Evolutionary conservation across 2,113 vertebrate species (phyloP).

Genomic region (Arothron firmamentum): DNA sequence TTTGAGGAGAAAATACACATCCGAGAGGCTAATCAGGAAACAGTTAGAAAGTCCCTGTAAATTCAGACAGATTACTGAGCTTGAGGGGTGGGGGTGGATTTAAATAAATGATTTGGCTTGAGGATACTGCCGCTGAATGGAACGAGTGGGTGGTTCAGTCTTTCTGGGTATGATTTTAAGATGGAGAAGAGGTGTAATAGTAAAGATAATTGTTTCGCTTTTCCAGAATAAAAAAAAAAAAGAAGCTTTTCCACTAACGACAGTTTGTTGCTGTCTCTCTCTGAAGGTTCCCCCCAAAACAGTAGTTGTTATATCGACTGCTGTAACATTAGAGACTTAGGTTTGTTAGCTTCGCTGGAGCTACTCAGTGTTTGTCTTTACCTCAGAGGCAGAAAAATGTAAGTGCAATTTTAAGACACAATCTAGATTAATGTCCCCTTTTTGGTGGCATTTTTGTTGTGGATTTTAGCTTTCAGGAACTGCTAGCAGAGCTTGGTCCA

Average conservation of each 20-base stretch:
- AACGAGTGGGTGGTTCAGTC: slow-evolving; percentile 51
- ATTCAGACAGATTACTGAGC: slow-evolving; percentile 64
- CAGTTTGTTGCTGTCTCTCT: no score
- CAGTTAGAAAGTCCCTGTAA: slow-evolving; percentile 45
- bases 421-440: not conserved
- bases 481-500: slow-evolving; percentile 6
- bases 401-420: no score
- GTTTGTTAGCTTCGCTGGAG: no score
- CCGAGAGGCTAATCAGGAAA: slow-evolving; percentile 51
- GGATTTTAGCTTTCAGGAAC: slow-evolving; percentile 24
- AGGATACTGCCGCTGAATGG: slow-evolving; percentile 39
- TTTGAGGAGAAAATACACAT: slow-evolving; percentile 47
- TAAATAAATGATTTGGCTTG: slow-evolving; percentile 61
- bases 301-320: no score
- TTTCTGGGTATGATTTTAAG: slow-evolving; percentile 22
- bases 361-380: no score
- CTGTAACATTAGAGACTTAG: no score
- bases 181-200: slow-evolving; percentile 17
- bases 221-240: no score
- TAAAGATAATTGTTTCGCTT: slow-evolving; percentile 4
- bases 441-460: slow-evolving; percentile 31
- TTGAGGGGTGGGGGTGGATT: slow-evolving; percentile 59
- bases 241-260: no score
- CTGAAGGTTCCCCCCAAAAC: no score
- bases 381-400: no score